These are phyloP conservation scores for Drosophila borborema DNA, from an alignment of 2,888 invertebrate genomes.

Conservation along the genomic window DNA sequence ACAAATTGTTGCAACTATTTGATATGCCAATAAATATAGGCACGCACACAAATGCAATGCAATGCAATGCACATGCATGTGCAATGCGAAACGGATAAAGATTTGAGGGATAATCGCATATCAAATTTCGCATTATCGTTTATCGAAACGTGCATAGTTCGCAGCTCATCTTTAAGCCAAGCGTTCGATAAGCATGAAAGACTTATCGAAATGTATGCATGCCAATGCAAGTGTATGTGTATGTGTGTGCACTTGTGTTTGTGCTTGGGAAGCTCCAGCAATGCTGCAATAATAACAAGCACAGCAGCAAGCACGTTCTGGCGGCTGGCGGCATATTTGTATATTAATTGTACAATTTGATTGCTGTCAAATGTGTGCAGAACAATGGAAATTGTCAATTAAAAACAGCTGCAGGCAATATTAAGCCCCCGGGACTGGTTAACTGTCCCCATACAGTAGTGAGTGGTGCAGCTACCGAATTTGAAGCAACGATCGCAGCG, in stretches of 20 bases:
- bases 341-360: slow-evolving; percentile 35
- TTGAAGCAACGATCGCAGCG: slow-evolving; percentile 35
- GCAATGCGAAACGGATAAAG: background rate
- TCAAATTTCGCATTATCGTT: slow-evolving; percentile 20
- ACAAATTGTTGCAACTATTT: slow-evolving; percentile 64
- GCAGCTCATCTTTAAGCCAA: slow-evolving; percentile 29
- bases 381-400: slow-evolving; percentile 42
- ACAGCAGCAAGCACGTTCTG: background rate
- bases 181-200: slow-evolving; percentile 20
- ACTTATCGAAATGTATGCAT: slow-evolving; percentile 21
- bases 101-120: background rate
- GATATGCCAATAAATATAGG: slow-evolving; percentile 29
- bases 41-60: slow-evolving; percentile 9
- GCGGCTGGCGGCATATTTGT: slow-evolving; percentile 13
- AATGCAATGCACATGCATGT: background rate
- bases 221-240: background rate
- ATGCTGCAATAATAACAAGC: slow-evolving; percentile 21
- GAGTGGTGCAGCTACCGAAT: slow-evolving; percentile 36
- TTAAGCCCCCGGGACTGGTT: slow-evolving; percentile 29
- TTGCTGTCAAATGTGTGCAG: slow-evolving; percentile 29
- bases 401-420: slow-evolving; percentile 14
- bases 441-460: slow-evolving; percentile 17
- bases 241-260: background rate
- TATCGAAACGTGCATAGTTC: slow-evolving; percentile 28
- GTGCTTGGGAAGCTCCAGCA: slow-evolving; percentile 38